Base-by-base conservation (phyloP, 2,113 vertebrate species). In the Erinaceus europaeus region DNA sequence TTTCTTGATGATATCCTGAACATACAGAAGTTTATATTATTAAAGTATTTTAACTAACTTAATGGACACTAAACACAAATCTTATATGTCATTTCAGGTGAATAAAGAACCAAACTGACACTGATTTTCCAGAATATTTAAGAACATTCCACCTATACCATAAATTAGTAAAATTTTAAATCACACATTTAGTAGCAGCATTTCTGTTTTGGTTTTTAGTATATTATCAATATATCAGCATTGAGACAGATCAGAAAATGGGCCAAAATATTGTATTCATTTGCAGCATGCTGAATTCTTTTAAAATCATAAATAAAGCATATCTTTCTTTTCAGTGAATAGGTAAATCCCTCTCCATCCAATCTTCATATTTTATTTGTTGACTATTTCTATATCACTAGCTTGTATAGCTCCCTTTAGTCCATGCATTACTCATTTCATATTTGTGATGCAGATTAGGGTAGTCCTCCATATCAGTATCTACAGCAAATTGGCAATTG, bases 161-260 rank as follows among this genome's bases (percentile, higher is more conserved):
- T 13, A 69, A 15, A 50, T 48, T 50, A 29, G 7, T 82, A 57
- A 4, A 59, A 59, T 21, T 80, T 36, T 7, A 46, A 0, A 61
- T 6, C 17, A 32, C 9, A 6, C 21, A 18, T 44, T 67, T n/a
- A 77, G 18, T 6, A 62, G 12, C 38, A 9, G 23, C 1, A 14
- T 40, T 9, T 40, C 42, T 25, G 7, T 34, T 67, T 84, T 59
- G 38, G 12, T 32, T 77, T 67, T 32, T 38, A 34, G 52, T 50
- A 69, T 46, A 52, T 44, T 38, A 46, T 57, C 25, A 44, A 65
- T 38, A 84, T 71, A 79, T 84, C 64, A 72, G 48, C 2, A 88
- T 13, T 64, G 32, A 42, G 13, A 80, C 57, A 84, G 67, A 82
- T 61, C n/a, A 71, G 53, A 42, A 25, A 48, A 55, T 73, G 52